phyloP scores from a whole-genome alignment of 2,888 invertebrate genomes.

The Electrophaes corylata region DNA sequence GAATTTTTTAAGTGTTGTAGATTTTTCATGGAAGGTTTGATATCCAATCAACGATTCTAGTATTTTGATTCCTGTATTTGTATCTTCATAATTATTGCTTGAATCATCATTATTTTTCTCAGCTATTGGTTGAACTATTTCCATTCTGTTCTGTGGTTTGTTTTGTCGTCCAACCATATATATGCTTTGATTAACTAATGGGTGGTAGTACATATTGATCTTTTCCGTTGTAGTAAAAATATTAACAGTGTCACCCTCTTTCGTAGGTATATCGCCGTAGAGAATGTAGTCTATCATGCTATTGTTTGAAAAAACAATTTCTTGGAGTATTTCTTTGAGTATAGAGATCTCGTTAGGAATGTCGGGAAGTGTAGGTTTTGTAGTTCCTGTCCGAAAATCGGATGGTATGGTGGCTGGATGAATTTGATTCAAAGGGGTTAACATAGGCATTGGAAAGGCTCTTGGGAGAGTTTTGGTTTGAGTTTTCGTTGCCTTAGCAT shows the following conservation, averaged over 20 bases:
- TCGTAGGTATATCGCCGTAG: constrained; percentile 4
- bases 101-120: background rate
- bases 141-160: background rate
- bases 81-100: constrained; percentile 4
- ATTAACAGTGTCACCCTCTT: constrained; percentile 1
- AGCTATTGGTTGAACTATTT: background rate
- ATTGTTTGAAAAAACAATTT: constrained; percentile 15
- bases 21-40: background rate
- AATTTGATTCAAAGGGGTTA: background rate
- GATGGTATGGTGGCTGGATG: background rate
- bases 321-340: constrained; percentile 18
- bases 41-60: constrained; percentile 10
- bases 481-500: background rate
- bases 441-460: background rate
- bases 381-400: background rate
- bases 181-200: background rate
- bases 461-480: background rate
- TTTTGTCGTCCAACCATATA: constrained; percentile 1
- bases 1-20: background rate
- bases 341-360: constrained; percentile 7
- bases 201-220: background rate
- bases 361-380: no score
- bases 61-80: constrained; percentile 14
- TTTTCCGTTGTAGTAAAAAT: constrained; percentile 2
- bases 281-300: constrained; percentile 23